phyloP scores from a whole-genome alignment of 2,113 vertebrate genomes.

The Seriola quinqueradiata region DNA sequence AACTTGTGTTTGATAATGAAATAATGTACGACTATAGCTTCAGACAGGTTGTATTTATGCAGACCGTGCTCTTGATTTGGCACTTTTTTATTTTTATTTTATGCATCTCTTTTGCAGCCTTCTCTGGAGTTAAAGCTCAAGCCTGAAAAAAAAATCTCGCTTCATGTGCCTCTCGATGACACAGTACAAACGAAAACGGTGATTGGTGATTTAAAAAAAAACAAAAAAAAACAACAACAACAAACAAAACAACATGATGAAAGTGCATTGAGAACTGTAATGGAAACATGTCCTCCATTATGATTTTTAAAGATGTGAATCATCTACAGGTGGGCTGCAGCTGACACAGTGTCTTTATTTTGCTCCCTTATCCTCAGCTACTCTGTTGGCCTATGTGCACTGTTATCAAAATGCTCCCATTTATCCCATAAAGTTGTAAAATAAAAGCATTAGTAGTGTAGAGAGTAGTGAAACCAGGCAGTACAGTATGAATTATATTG shows the following conservation, averaged over 20 bases:
- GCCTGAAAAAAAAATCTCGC: constrained; percentile 55
- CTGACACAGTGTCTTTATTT: not conserved
- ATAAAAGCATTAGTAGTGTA: not conserved
- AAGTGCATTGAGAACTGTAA: not conserved
- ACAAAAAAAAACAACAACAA: not conserved
- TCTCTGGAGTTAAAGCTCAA: constrained; percentile 57
- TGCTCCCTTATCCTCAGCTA: not conserved
- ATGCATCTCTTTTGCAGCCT: constrained; percentile 72
- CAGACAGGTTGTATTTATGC: constrained; percentile 13
- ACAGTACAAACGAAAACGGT: constrained; percentile 66
- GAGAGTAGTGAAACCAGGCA: not conserved
- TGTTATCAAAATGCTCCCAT: not conserved
- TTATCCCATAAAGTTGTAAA: not conserved
- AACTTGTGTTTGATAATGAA: not conserved
- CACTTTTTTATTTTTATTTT: constrained; percentile 55
- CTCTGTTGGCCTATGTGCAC: too few species aligned
- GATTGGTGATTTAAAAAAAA: constrained; percentile 64
- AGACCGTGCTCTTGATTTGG: constrained; percentile 31
- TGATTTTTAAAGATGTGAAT: constrained; percentile 16
- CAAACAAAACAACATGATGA: not conserved
- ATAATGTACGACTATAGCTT: not conserved
- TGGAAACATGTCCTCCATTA: not conserved
- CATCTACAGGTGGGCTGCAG: not conserved
- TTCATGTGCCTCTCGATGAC: constrained; percentile 55
- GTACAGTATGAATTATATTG: not conserved